A percentile compares a stretch with the other conserved stretches of the same genome.
Conservation (phyloP, 2,797 vertebrate genomes). For the Clamator glandarius region DNA sequence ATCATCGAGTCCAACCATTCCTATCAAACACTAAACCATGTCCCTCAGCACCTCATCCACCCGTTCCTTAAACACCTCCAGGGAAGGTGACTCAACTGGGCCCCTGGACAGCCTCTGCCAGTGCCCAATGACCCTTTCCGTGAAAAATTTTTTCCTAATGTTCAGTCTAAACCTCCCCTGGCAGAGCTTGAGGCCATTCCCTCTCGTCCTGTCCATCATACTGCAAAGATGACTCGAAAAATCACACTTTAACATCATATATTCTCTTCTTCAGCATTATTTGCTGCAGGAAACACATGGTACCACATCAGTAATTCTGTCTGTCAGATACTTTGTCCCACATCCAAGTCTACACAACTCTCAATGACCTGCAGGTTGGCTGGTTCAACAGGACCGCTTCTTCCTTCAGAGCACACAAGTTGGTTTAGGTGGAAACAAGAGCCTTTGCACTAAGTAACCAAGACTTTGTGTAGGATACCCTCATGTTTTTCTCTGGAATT, state of each 20-base stretch:
- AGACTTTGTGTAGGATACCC: rapidly evolving
- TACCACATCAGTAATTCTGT: neutral
- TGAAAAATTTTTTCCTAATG: too few relatives aligned
- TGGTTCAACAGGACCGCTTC: neutral
- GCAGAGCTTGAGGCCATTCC: too few relatives aligned
- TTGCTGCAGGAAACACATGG: neutral
- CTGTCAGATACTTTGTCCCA: rapidly evolving
- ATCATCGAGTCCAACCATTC: too few relatives aligned
- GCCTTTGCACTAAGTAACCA: neutral
- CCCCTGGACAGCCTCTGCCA: too few relatives aligned
- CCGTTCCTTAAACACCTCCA: too few relatives aligned
- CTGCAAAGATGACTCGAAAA: neutral
- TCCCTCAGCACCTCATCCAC: too few relatives aligned
- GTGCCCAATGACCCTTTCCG: too few relatives aligned
- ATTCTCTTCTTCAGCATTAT: neutral
- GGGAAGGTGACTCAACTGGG: too few relatives aligned
- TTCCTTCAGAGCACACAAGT: neutral
- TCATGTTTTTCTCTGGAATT: neutral
- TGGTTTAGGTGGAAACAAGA: neutral
- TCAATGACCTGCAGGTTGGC: rapidly evolving
- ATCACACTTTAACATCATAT: rapidly evolving
- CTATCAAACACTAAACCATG: too few relatives aligned
- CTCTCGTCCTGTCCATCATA: too few relatives aligned
- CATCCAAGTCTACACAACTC: neutral
- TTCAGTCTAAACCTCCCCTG: too few relatives aligned